Percentiles rank a stretch among this genome's conserved stretches.
Conservation (phyloP, 1,140 invertebrate genomes). For the Hypothenemus hampei region DNA sequence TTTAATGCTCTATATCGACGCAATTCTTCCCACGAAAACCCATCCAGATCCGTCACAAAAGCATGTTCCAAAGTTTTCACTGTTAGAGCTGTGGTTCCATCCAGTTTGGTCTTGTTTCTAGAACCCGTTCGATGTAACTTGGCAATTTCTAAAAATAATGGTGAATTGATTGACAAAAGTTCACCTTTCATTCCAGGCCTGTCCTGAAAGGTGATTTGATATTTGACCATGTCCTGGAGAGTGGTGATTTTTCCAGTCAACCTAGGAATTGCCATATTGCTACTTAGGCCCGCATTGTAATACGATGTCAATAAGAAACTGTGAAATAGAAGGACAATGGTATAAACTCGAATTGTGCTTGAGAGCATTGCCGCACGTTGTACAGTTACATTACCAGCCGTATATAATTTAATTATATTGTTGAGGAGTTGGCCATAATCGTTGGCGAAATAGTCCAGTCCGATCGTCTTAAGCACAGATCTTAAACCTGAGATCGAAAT, state of each 20-base stretch:
- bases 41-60: slow-evolving; percentile 11
- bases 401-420: too few species aligned
- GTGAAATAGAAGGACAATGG: not conserved
- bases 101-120: not conserved
- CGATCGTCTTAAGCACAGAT: too few species aligned
- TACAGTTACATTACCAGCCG: not conserved
- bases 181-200: not conserved
- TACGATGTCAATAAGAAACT: slow-evolving; percentile 8
- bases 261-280: slow-evolving; percentile 6
- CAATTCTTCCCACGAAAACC: not conserved
- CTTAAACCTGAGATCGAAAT: too few species aligned
- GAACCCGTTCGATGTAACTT: not conserved
- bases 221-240: slow-evolving; percentile 22
- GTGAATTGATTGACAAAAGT: not conserved
- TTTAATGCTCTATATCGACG: slow-evolving; percentile 14
- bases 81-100: slow-evolving; percentile 1
- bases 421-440: too few species aligned
- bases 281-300: slow-evolving; percentile 14
- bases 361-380: not conserved
- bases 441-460: too few species aligned
- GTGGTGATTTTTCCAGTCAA: slow-evolving; percentile 3
- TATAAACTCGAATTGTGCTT: not conserved
- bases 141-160: slow-evolving; percentile 3
- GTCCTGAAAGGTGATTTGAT: slow-evolving; percentile 1
- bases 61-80: slow-evolving; percentile 11